Percentiles rank a stretch among this genome's conserved stretches.
Evolutionary conservation across 2,113 vertebrate species (phyloP).

Genomic region (Anas platyrhynchos): DNA sequence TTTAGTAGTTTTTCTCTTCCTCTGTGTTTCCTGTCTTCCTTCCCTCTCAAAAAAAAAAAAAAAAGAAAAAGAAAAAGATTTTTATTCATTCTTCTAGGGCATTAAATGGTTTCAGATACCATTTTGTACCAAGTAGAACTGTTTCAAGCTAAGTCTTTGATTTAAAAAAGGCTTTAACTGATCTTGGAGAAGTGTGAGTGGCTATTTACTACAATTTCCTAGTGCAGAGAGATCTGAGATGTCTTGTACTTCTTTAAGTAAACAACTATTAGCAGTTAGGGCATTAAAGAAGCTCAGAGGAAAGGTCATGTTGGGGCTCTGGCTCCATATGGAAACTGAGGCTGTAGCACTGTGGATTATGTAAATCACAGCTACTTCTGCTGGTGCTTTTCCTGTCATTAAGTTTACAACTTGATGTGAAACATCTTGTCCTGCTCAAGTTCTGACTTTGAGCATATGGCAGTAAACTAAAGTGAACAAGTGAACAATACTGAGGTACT

Average conservation of each 20-base stretch:
- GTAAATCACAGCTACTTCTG: rapidly evolving
- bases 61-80: background rate
- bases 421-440: background rate
- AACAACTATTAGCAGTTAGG: background rate
- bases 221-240: background rate
- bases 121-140: background rate
- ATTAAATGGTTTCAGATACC: background rate
- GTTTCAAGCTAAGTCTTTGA: background rate
- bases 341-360: background rate
- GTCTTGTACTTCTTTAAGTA: background rate
- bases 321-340: background rate
- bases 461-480: background rate
- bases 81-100: background rate
- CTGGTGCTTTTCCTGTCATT: background rate
- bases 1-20: background rate
- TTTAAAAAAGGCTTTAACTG: background rate
- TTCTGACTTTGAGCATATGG: background rate
- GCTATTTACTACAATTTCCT: background rate
- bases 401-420: background rate
- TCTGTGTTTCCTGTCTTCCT: background rate
- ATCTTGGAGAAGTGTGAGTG: background rate
- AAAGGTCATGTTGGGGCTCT: background rate
- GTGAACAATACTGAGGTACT: background rate
- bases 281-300: background rate
- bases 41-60: background rate